A percentile compares a stretch with the other conserved stretches of the same genome.
Conservation (phyloP, 2,888 invertebrate genomes). For the Isoperla grammatica region DNA sequence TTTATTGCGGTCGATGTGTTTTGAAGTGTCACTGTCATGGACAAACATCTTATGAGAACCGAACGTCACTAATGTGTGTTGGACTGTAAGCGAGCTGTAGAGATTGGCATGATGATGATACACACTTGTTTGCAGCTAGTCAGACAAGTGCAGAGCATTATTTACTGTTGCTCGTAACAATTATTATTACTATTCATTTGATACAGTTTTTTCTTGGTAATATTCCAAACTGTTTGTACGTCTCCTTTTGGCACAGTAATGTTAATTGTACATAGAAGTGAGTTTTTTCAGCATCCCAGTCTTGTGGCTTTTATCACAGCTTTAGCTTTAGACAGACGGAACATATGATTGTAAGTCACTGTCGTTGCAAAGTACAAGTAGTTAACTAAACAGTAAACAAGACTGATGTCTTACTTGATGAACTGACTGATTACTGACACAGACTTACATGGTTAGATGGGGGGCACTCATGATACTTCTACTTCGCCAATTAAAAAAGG, state of each 20-base stretch:
- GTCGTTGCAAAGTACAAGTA: slow-evolving; percentile 14
- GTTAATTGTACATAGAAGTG: slow-evolving; percentile 31
- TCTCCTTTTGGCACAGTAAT: slow-evolving; percentile 31
- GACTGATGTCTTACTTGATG: neutral
- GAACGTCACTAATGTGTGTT: slow-evolving; percentile 27
- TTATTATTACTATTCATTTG: slow-evolving; percentile 20
- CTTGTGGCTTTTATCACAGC: slow-evolving; percentile 33
- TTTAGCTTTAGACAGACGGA: slow-evolving; percentile 31
- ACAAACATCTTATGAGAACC: slow-evolving; percentile 1
- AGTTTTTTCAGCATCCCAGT: slow-evolving; percentile 30
- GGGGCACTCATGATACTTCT: no score
- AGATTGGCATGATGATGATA: slow-evolving; percentile 22
- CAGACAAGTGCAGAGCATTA: slow-evolving; percentile 25
- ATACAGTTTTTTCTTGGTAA: slow-evolving; percentile 24
- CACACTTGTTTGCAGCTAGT: slow-evolving; percentile 27
- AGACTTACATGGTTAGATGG: neutral
- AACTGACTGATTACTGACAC: neutral
- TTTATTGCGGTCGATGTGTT: slow-evolving; percentile 19
- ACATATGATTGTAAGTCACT: slow-evolving; percentile 18
- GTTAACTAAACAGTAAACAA: slow-evolving; percentile 13
- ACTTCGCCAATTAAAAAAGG: neutral
- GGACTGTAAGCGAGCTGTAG: slow-evolving; percentile 23
- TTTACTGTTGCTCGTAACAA: slow-evolving; percentile 25
- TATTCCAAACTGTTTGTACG: slow-evolving; percentile 22
- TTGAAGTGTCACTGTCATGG: slow-evolving; percentile 6